Evolutionary conservation across 2,797 vertebrate species (phyloP).

Genomic region (Nyctalus aviator): DNA sequence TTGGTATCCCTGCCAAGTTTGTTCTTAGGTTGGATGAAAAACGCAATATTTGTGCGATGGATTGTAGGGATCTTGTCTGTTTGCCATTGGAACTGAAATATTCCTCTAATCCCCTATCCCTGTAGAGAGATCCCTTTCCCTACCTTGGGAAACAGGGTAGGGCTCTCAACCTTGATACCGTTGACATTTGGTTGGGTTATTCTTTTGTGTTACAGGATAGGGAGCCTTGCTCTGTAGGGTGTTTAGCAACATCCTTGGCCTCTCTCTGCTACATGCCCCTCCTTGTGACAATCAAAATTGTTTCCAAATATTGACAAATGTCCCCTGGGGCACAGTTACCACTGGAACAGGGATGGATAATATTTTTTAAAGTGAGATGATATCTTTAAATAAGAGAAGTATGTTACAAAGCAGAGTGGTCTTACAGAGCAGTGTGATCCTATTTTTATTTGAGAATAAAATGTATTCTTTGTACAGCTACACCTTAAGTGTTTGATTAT

Average conservation of each 20-base stretch:
- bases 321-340: not conserved
- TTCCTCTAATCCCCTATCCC: not conserved
- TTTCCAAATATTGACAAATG: not conserved
- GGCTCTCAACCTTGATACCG: not conserved
- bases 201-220: not conserved
- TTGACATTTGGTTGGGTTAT: not conserved
- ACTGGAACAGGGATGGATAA: not conserved
- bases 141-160: not conserved
- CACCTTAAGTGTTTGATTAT: not conserved
- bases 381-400: not conserved
- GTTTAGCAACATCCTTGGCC: not conserved
- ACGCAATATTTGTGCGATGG: not conserved
- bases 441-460: conserved; percentile 35
- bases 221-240: not conserved
- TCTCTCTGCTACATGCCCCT: not conserved
- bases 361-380: not conserved
- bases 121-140: too few species aligned
- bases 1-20: not conserved
- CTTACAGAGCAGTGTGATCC: not conserved
- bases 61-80: not conserved
- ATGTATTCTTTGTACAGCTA: not conserved
- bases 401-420: not conserved
- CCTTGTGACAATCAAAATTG: not conserved
- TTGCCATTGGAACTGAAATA: not conserved
- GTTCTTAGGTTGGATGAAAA: not conserved